phyloP scores from a whole-genome alignment of 2,888 invertebrate species.

The Sinelater perroti region DNA sequence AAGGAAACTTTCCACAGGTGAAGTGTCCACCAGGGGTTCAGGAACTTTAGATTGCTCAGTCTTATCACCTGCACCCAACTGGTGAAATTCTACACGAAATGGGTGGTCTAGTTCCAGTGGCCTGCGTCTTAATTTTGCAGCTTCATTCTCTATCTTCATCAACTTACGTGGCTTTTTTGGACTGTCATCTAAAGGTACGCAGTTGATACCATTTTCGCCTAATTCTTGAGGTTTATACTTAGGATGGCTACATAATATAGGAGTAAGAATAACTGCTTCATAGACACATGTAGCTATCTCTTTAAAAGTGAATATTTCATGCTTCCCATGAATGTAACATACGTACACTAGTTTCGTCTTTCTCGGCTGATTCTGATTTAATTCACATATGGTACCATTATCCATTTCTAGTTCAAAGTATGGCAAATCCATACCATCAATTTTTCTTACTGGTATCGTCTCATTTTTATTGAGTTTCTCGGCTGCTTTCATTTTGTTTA shows the following conservation, averaged over 20 bases:
- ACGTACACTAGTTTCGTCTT: conserved; percentile 85
- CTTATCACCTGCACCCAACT: conserved; percentile 63
- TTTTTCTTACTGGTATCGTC: conserved; percentile 69
- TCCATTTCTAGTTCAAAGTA: conserved; percentile 87
- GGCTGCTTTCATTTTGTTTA: conserved; percentile 62
- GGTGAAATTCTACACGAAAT: conserved; percentile 74
- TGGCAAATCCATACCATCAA: conserved; percentile 89
- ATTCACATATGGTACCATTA: conserved; percentile 91
- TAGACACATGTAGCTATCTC: conserved; percentile 95
- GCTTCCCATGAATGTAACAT: conserved; percentile 87
- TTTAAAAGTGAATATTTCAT: conserved; percentile 91
- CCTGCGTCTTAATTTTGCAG: conserved; percentile 73
- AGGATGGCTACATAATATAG: conserved; percentile 88
- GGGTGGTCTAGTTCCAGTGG: conserved; percentile 59
- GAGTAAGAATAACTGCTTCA: conserved; percentile 89
- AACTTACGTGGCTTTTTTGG: conserved; percentile 78
- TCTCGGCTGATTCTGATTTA: conserved; percentile 82
- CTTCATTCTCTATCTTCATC: conserved; percentile 76
- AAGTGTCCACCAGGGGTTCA: conserved; percentile 66
- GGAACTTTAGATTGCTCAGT: conserved; percentile 47
- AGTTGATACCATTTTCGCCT: conserved; percentile 80
- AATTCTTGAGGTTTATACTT: conserved; percentile 82
- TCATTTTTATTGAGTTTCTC: conserved; percentile 64
- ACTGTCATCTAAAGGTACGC: conserved; percentile 72
- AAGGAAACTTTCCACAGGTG: conserved; percentile 81